Conservation (phyloP, 2,113 vertebrate species). For the Donacobius atricapilla region DNA sequence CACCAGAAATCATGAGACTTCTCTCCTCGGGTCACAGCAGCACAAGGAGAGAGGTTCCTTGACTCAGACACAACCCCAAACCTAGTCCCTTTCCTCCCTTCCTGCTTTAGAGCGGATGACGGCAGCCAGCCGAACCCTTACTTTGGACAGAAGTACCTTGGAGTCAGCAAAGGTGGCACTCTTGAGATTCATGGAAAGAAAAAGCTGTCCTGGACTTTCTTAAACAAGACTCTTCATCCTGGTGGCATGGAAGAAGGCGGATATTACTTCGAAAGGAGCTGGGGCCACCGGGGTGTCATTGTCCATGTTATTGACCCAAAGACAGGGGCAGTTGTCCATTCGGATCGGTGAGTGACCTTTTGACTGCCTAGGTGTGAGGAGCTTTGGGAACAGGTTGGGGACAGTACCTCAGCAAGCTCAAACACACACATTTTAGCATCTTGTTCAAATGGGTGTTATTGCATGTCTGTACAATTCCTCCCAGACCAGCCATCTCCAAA, state of each 20-base stretch:
- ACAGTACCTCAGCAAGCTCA: neutral
- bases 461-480: neutral
- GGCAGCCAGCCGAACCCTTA: slow-evolving; percentile 75
- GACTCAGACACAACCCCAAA: neutral
- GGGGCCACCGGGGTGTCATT: slow-evolving; percentile 93
- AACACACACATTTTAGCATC: neutral
- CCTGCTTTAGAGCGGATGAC: slow-evolving; percentile 80
- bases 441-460: neutral
- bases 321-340: slow-evolving; percentile 81
- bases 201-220: slow-evolving; percentile 93
- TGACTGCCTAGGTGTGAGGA: neutral
- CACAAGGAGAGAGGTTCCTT: neutral
- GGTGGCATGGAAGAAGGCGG: slow-evolving; percentile 85
- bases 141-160: slow-evolving; percentile 91
- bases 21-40: neutral
- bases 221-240: slow-evolving; percentile 87
- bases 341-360: slow-evolving; percentile 79
- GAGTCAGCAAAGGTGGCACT: slow-evolving; percentile 83
- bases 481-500: neutral
- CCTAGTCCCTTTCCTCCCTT: neutral
- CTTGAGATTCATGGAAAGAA: slow-evolving; percentile 88
- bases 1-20: neutral
- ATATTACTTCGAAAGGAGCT: slow-evolving; percentile 89
- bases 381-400: neutral
- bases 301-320: slow-evolving; percentile 85